Base-by-base conservation (phyloP, 2,888 invertebrate species). In the Aporophyla nigra region DNA sequence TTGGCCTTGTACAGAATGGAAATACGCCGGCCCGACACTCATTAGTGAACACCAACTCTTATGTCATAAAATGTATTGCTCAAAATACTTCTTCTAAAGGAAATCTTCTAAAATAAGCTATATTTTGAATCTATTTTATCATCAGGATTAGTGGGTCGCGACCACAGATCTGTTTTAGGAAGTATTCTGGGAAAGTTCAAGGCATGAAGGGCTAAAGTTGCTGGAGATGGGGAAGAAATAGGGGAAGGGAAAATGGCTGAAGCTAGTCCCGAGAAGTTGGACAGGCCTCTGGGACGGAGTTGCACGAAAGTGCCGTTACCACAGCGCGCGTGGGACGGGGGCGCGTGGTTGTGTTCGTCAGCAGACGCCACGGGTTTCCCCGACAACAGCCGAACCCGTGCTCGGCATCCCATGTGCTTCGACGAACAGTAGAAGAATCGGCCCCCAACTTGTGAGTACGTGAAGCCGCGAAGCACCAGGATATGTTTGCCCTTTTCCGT, bases 401-500 rank as follows among this genome's bases (percentile, higher is more conserved):
- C 96, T 66, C 95, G 87, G 86, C 96, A 96, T 14, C 96, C 96
- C 93, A 95, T 95, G 72, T 96, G 96, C 91, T 96, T 96, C 58
- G 96, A 96, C 2, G 96, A 96, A 78, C 96, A 96, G 91, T 96
- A 96, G 91, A 96, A 96, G 88, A 96, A 96, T 77, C 96, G 90
- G n/a, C 96, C 96, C 2, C 96, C 96, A n/a, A 96, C 96, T 91
- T 96, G 96, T 6, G 96, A 96, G 88, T 96, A 97, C 24, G 96
- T 97, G 87, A 93, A 96, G 65, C 96, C 96, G 58, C 93, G 93
- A 82, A 96, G 92, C 88, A 96, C 96, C 88, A 97, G 89, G 79
- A 97, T 96, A 86, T 96, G 95, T 84, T 96, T 96, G n/a, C 97
- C 97, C 81, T 96, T 96, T 88, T 96, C 96, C 89, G 96, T 96